Evolutionary conservation across 2,797 vertebrate genomes (phyloP), one percentile per base, ranked within the genome.

Genomic region (Pteropus rufus): DNA sequence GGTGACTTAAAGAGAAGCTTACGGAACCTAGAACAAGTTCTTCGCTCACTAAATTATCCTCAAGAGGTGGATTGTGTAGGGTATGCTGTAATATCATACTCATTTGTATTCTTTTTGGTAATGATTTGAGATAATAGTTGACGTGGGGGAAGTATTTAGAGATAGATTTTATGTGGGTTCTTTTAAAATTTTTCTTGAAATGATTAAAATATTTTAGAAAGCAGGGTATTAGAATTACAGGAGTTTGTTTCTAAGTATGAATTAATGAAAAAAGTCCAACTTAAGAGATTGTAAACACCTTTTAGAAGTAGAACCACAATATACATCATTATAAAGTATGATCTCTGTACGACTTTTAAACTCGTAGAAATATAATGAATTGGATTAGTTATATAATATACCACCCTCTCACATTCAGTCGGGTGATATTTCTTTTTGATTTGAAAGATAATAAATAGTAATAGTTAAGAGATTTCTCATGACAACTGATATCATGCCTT

Each of bases 1-100:
- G 99, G 99, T 95, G 99, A 99, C 96, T 96, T 99, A 84, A 99
- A 99, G 92, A 99, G 99, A 96, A 99, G 98, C 92, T 98, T 99
- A 83, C 98, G 99, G 95, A 99, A 99, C 96, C 98, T 99, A 69
- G 99, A 99, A 56, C 98, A 99, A 96, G 98, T 99, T 34, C 98
- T 99, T 90, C 99, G 99, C 31, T 96, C 94, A 5, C 95, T 99
- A 8, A 99, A 98, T 98, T 99, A 99, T 93, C 99, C 99, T 10
- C 98, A 98, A 89, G 98, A 99, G 93, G 99, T 99, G 62, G 99
- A 99, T 98, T 99, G 99, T 97, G 96, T 97, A 14, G 97, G 99
- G 99, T 99, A 99, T 98, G 98, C 5, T 75, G 6, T 64, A 83
- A 2, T 52, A 39, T 82, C 4, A 62, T 24, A 73, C 14, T 58